These are phyloP conservation scores for Squalus acanthias DNA, from an alignment of 2,797 vertebrate genomes.

Conservation along the genomic window DNA sequence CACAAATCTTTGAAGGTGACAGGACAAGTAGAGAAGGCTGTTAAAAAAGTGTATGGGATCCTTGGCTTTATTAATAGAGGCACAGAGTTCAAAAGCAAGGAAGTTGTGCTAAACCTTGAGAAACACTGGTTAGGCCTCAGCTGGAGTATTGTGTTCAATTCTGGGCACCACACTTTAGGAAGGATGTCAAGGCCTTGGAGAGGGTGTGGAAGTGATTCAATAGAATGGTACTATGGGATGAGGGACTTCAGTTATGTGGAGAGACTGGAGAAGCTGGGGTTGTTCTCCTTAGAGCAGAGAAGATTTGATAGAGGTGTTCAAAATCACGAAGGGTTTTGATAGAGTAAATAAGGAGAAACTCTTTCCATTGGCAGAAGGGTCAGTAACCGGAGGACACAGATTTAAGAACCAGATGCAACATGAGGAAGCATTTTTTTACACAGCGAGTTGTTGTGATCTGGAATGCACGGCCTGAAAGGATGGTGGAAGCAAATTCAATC, in stretches of 20 bases:
- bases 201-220: neutral
- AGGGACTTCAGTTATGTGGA: neutral
- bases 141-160: neutral
- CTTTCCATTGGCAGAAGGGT: neutral
- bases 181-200: neutral
- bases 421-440: neutral
- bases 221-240: neutral
- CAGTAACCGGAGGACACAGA: neutral
- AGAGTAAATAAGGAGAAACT: neutral
- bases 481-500: neutral
- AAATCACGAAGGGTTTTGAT: neutral
- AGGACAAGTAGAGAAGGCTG: too few relatives aligned
- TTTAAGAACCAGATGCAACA: neutral
- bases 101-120: neutral
- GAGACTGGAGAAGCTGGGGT: neutral
- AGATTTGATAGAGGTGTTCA: neutral
- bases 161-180: neutral
- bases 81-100: neutral
- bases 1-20: too few relatives aligned
- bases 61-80: too few relatives aligned
- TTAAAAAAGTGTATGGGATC: too few relatives aligned
- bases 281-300: neutral
- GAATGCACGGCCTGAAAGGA: neutral
- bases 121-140: neutral
- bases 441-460: neutral